Evolutionary conservation across 2,113 vertebrate species (phyloP).

Genomic region (Riparia riparia): DNA sequence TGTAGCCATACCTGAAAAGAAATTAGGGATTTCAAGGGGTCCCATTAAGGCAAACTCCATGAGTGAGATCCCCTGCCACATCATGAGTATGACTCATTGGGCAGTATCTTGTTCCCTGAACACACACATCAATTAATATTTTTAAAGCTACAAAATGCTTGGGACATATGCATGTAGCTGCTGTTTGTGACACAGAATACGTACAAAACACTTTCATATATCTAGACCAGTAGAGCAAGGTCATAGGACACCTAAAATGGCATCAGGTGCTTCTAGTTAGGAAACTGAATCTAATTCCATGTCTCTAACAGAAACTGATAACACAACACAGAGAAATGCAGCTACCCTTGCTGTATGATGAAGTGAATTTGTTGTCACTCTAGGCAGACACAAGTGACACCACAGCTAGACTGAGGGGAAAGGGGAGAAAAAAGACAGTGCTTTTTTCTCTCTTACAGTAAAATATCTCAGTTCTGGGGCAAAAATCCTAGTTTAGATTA

Average conservation of each 20-base stretch:
- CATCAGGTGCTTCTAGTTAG: neutral
- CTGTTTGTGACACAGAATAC: neutral
- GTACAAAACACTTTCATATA: neutral
- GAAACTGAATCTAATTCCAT: neutral
- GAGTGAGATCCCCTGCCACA: neutral
- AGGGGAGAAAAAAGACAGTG: neutral
- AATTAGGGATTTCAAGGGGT: neutral
- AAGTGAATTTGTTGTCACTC: neutral
- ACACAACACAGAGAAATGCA: neutral
- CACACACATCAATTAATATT: neutral
- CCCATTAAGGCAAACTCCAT: neutral
- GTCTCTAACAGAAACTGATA: neutral
- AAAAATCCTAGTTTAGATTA: neutral
- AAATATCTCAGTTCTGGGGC: neutral
- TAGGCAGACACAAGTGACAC: neutral
- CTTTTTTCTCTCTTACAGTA: neutral
- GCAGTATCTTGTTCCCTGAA: neutral
- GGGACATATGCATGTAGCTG: too few species aligned
- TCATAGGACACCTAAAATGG: neutral
- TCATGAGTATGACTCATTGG: neutral
- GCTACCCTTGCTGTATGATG: neutral
- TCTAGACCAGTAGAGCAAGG: neutral
- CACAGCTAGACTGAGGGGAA: neutral
- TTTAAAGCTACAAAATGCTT: neutral
- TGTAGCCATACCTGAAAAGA: neutral